Conservation (phyloP, 2,888 invertebrate genomes). For the Nomada ruficornis region DNA sequence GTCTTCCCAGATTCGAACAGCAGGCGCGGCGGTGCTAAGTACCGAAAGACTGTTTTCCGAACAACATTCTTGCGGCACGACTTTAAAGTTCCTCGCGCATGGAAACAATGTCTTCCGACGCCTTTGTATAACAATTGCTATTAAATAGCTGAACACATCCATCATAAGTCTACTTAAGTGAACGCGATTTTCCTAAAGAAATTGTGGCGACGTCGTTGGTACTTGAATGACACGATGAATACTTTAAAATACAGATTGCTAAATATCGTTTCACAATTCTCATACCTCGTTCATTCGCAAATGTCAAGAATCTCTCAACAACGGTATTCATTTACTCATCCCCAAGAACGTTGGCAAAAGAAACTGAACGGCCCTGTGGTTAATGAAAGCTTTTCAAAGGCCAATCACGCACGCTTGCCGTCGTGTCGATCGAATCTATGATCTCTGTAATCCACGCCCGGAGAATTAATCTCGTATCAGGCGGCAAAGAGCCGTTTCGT, state of each 20-base stretch:
- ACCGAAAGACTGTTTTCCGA: conserved; percentile 64
- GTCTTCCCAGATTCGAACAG: conserved; percentile 55
- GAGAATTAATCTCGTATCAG: conserved; percentile 52
- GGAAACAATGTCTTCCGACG: conserved; percentile 3
- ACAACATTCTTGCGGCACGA: conserved; percentile 60
- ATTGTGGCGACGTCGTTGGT: too few species aligned
- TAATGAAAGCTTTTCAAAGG: background rate
- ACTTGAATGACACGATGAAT: too few species aligned
- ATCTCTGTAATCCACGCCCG: conserved; percentile 49
- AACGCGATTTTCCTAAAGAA: too few species aligned
- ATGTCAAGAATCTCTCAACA: background rate
- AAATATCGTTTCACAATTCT: background rate
- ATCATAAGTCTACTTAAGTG: too few species aligned
- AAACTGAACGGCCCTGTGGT: background rate
- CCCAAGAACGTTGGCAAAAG: background rate
- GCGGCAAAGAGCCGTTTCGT: conserved; percentile 54
- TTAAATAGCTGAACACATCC: background rate
- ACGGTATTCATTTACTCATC: background rate
- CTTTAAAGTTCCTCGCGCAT: conserved; percentile 39
- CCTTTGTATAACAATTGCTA: conserved; percentile 40
- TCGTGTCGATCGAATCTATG: conserved; percentile 13
- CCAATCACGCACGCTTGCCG: background rate
- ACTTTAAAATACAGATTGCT: too few species aligned
- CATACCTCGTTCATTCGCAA: background rate
- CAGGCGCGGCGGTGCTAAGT: conserved; percentile 71